Evolutionary conservation across 2,888 invertebrate species (phyloP).

Genomic region (Alloscopus bannaensis): DNA sequence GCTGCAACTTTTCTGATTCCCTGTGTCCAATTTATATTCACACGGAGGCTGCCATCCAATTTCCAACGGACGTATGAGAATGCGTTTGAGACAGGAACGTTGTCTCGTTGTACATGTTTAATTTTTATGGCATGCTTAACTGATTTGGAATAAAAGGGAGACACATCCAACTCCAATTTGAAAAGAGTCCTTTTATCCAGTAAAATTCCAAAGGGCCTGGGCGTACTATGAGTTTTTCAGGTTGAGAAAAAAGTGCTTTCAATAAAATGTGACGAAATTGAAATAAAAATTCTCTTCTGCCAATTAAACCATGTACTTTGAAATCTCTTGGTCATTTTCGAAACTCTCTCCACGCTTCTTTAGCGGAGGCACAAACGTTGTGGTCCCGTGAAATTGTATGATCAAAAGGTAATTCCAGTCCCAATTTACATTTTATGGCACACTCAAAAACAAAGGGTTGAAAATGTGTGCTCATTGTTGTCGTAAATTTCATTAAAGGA

Average conservation of each 20-base stretch:
- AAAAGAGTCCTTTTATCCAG: too few relatives aligned
- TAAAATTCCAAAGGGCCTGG: too few relatives aligned
- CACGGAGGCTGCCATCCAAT: conserved; percentile 15
- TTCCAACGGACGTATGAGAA: not conserved
- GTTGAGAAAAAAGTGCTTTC: too few relatives aligned
- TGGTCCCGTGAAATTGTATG: conserved; percentile 16
- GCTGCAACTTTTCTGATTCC: conserved; percentile 17
- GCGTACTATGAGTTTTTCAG: too few relatives aligned
- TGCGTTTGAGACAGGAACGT: too few relatives aligned
- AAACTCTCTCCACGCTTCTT: too few relatives aligned
- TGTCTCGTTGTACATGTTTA: too few relatives aligned
- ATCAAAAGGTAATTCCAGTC: conserved; percentile 40
- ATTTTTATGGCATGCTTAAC: too few relatives aligned
- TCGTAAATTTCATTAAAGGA: conserved; percentile 63
- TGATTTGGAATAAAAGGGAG: too few relatives aligned
- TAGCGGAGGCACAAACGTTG: conserved; percentile 27
- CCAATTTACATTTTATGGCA: conserved; percentile 44
- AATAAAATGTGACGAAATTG: conserved; percentile 31
- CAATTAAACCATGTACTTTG: conserved; percentile 53
- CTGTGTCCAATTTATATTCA: conserved; percentile 12
- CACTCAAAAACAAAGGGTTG: conserved; percentile 25
- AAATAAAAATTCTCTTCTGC: conserved; percentile 52
- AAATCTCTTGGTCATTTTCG: conserved; percentile 19
- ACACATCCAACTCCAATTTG: too few relatives aligned
- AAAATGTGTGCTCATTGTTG: conserved; percentile 30